A percentile compares a stretch with the other conserved stretches of the same genome.
Conservation (phyloP, 1,140 invertebrate species). For the Drosophila virilis region DNA sequence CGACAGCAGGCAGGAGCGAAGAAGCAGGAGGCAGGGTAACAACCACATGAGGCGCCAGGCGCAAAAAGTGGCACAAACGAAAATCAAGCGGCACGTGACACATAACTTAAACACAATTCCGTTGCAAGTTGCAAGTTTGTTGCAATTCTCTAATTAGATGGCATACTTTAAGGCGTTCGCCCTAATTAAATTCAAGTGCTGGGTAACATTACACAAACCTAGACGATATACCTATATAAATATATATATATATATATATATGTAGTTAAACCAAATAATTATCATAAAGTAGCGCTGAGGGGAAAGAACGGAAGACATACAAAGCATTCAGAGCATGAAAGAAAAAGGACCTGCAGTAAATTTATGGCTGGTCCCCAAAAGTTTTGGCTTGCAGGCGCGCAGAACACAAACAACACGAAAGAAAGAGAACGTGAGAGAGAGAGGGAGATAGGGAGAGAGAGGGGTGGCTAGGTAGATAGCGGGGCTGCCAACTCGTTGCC, state of each 20-base stretch:
- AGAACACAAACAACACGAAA: slow-evolving; percentile 38
- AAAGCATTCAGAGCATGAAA: slow-evolving; percentile 46
- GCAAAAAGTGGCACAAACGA: slow-evolving; percentile 26
- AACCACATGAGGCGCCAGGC: not conserved
- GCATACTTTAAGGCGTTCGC: slow-evolving; percentile 32
- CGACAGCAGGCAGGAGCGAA: slow-evolving; percentile 12
- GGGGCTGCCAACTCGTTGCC: slow-evolving; percentile 41
- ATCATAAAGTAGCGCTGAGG: slow-evolving; percentile 33
- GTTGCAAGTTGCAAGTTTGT: slow-evolving; percentile 7
- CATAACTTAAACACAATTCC: slow-evolving; percentile 15
- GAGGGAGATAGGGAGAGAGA: not conserved
- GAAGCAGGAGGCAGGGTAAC: slow-evolving; percentile 17
- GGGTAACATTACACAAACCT: slow-evolving; percentile 1
- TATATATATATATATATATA: not conserved
- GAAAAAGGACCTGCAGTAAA: slow-evolving; percentile 51
- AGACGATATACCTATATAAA: not conserved
- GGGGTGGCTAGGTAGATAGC: slow-evolving; percentile 44
- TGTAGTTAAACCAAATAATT: slow-evolving; percentile 27
- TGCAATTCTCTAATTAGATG: slow-evolving; percentile 40
- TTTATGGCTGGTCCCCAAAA: slow-evolving; percentile 48
- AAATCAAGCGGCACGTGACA: slow-evolving; percentile 26
- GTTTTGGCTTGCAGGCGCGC: slow-evolving; percentile 48
- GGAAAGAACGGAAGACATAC: slow-evolving; percentile 31
- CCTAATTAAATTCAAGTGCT: slow-evolving; percentile 39
- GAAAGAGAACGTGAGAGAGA: not conserved